These are phyloP conservation scores for Nysson spinosus DNA, from an alignment of 2,888 invertebrate species.

Conservation along the genomic window DNA sequence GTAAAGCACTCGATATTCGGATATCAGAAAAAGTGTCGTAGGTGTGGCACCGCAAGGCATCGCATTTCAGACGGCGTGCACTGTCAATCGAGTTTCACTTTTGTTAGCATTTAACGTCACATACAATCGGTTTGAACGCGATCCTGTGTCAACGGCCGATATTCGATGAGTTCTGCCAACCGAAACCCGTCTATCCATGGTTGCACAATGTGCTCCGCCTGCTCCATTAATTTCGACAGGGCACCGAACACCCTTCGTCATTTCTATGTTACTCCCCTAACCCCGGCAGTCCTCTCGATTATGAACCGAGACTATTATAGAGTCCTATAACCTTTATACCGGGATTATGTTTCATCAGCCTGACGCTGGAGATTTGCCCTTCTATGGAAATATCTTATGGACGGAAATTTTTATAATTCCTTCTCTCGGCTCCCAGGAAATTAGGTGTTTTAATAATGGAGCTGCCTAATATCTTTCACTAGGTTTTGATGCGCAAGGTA, in stretches of 20 bases:
- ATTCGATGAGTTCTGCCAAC: constrained; percentile 29
- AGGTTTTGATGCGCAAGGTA: too few relatives aligned
- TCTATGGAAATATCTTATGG: too few relatives aligned
- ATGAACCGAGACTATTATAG: neutral
- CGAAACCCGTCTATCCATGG: constrained; percentile 29
- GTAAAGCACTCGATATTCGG: too few relatives aligned
- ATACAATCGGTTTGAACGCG: neutral
- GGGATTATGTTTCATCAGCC: too few relatives aligned
- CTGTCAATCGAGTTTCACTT: constrained; percentile 14
- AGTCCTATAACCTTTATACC: neutral
- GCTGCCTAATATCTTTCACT: too few relatives aligned
- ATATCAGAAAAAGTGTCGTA: too few relatives aligned
- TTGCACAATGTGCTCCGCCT: constrained; percentile 22
- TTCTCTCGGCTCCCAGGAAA: too few relatives aligned
- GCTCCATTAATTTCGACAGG: constrained; percentile 38
- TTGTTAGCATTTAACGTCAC: constrained; percentile 12
- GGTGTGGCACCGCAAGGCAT: constrained; percentile 1
- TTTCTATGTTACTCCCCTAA: constrained; percentile 18
- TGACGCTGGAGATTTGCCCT: too few relatives aligned
- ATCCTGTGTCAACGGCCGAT: constrained; percentile 38
- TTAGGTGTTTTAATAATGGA: too few relatives aligned
- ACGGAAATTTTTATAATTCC: too few relatives aligned
- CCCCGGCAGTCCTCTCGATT: constrained; percentile 9
- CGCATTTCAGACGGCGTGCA: neutral
- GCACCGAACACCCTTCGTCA: constrained; percentile 21